Evolutionary conservation across 2,888 invertebrate genomes (phyloP), one percentile per base, ranked within the genome.

Genomic region (Pachymerium ferrugineum): DNA sequence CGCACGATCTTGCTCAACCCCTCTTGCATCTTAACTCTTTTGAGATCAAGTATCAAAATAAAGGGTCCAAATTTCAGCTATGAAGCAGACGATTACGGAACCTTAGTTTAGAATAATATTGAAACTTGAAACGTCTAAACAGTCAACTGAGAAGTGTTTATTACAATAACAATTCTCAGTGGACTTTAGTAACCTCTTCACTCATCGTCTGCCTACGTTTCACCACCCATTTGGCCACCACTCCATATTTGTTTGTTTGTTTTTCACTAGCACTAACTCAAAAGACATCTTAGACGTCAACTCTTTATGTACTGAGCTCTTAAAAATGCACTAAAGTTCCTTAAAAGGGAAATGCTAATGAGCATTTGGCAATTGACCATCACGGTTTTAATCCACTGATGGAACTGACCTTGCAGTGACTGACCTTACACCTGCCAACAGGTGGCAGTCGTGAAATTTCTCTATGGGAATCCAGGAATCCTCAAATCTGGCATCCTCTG

Each of bases 351-450:
- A 25, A 54, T 54, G 54, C 54, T 54, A 54, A 54, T 54, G 25
- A 54, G 22, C 3, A 4, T 54, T 54, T 54, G 54, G 54, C 54
- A 54, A 54, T 54, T 54, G 54, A 54, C 54, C 54, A 54, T 25
- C 22, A 54, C 12, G n/a, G n/a, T 54, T 47, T 54, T 54, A 54
- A 22, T 54, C 25, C 4, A 38, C 38, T 25, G 54, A 54, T 54
- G 25, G 54, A 54, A 54, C 54, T 54, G 54, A 54, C 54, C 54
- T 54, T 54, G 54, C 25, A 16, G 54, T 54, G 54, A 54, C 22
- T 54, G 54, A 54, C 54, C 54, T 54, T 54, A 54, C 19, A 47
- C 47, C 47, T 47, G 54, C 25, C 54, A 54, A 54, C 54, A 54
- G 54, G 54, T 54, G 54, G 54, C 8, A 25, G 10, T 54, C 22